Base-by-base conservation (phyloP, 2,888 invertebrate species). In the Microctonus brassicae region DNA sequence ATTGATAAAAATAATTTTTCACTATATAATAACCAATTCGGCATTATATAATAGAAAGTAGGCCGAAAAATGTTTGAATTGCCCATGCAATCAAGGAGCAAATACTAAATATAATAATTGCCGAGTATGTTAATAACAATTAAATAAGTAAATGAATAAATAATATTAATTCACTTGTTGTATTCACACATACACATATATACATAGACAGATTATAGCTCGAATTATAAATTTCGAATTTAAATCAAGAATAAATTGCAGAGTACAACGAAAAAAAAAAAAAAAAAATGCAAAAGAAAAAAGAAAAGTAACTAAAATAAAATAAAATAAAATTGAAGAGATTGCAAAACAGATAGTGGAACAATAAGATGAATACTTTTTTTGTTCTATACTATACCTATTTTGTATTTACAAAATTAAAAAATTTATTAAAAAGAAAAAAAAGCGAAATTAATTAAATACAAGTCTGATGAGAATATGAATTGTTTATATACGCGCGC, bases 1-100 rank as follows among this genome's bases (percentile, higher is more conserved):
- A 74, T 65, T 61, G 52, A 67, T 71, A 67, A 62, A 64, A 70
- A 61, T 60, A 63, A 57, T 68, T 47, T 70, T 72, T 75, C 55
- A 75, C 75, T 78, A 76, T 73, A 77, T 75, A 74, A 67, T 61
- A 53, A 58, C 63, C 20, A 66, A 73, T 76, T 76, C 75, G 75
- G 76, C 71, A 71, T 57, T 66, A 61, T 60, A 47, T 17, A 6
- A 47, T 68, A 29, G 65, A 57, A 66, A 26, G 64, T 70, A 67
- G 72, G 79, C 79, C 79, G 77, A 77, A 73, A 72, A 76, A 77
- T 77, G 77, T 78, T 81, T 76, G 83, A 85, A 85, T 85, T 86
- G 85, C 84, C 78, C 78, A 79, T 83, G 84, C 85, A 86, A 86
- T 86, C 85, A 84, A 39, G 62, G 24, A 53, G 17, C 47, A 47